Evolutionary conservation across 2,113 vertebrate genomes (phyloP).

Genomic region (Nibea albiflora): DNA sequence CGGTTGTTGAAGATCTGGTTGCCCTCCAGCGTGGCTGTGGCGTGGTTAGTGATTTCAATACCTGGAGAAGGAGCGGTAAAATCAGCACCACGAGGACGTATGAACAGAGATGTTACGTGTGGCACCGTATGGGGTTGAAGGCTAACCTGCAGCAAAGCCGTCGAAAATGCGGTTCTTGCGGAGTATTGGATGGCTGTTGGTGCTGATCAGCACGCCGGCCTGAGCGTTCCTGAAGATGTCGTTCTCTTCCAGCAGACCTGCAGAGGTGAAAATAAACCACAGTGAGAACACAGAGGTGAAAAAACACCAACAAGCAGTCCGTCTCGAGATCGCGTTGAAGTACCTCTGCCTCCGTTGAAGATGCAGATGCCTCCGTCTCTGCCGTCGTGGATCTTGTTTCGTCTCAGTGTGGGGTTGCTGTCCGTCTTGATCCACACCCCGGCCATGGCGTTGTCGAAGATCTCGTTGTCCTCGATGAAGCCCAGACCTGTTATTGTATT

Average conservation of each 20-base stretch:
- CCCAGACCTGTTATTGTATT: slow-evolving; percentile 87
- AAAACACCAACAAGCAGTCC: background rate
- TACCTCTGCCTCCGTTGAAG: slow-evolving; percentile 98
- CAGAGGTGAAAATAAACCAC: background rate
- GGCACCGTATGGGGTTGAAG: background rate
- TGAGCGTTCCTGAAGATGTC: slow-evolving; percentile 99
- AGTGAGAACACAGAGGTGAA: background rate
- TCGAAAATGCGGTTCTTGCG: slow-evolving; percentile 99
- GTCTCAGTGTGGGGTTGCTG: slow-evolving; percentile 98
- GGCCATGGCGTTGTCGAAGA: slow-evolving; percentile 99
- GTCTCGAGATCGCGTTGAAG: background rate
- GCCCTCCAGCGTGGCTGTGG: slow-evolving; percentile 97
- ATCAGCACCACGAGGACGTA: slow-evolving; percentile 3
- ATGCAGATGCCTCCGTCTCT: slow-evolving; percentile 99
- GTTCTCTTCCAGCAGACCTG: slow-evolving; percentile 98
- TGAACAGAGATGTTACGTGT: background rate
- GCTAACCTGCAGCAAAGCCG: slow-evolving; percentile 97
- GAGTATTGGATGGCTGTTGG: slow-evolving; percentile 97
- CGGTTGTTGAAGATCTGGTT: slow-evolving; percentile 99
- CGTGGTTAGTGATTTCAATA: slow-evolving; percentile 99
- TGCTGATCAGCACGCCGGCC: slow-evolving; percentile 98
- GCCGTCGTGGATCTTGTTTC: slow-evolving; percentile 99
- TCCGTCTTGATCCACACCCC: slow-evolving; percentile 99
- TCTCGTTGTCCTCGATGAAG: slow-evolving; percentile 99
- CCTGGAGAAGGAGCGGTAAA: slow-evolving; percentile 78